phyloP scores from a whole-genome alignment of 2,888 invertebrate species.

The Cephus nigrinus region DNA sequence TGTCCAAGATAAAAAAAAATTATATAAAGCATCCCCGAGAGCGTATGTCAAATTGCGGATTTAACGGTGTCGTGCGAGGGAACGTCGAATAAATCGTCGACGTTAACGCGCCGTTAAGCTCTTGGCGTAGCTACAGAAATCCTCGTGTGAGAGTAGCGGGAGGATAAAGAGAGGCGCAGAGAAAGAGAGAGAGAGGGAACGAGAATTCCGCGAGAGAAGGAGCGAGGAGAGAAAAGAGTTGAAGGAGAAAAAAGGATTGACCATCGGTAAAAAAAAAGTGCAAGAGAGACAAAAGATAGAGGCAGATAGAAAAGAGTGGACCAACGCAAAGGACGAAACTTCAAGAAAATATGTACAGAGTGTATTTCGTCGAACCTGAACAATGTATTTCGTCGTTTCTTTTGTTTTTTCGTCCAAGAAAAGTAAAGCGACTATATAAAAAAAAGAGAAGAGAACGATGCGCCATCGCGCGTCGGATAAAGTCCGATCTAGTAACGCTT shows the following conservation, averaged over 20 bases:
- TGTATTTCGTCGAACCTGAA: not conserved
- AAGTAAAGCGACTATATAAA: not conserved
- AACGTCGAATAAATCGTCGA: not conserved
- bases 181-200: conserved; percentile 5
- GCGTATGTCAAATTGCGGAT: not conserved
- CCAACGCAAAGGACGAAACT: not conserved
- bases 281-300: no score
- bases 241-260: no score
- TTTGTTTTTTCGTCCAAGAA: not conserved
- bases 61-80: not conserved
- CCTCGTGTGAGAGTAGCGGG: not conserved
- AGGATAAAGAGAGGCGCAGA: conserved; percentile 3
- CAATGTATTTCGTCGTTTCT: not conserved
- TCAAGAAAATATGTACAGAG: not conserved
- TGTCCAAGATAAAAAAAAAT: no score
- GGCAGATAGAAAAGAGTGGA: not conserved
- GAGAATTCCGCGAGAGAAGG: conserved; percentile 24
- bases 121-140: not conserved
- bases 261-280: no score
- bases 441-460: not conserved
- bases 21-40: not conserved
- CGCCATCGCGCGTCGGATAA: not conserved
- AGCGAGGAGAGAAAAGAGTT: conserved; percentile 16
- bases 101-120: not conserved
- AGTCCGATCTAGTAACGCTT: not conserved